Base-by-base conservation (phyloP, 2,113 vertebrate species). In the Limnothrissa miodon region DNA sequence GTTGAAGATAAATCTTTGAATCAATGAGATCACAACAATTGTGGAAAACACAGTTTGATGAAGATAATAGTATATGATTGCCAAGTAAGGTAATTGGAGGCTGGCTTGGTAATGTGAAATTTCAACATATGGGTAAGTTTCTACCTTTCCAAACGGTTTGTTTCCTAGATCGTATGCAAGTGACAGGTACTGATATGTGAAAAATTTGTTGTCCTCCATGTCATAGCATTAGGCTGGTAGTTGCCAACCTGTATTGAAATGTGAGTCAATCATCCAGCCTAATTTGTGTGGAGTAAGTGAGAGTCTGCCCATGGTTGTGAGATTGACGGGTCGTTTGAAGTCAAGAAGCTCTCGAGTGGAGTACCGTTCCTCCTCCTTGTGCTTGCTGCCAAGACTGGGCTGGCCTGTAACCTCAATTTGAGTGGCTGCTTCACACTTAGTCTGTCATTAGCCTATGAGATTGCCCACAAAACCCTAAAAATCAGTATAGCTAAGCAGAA, bases 321-420 rank as follows among this genome's bases (percentile, higher is more conserved):
- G 66, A 74, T 74, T 74, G 66, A 5, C 66, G 36, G 66, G 29
- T 74, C 15, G 29, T 74, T 74, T 74, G 66, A 33, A 36, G 66
- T 36, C 66, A 74, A 74, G 33, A 70, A 70, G 85, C 45, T 70
- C 84, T 80, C 80, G 44, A 51, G 19, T 79, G 25, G 45, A 33
- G 29, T 36, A 19, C 45, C 74, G 19, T 6, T 62, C 78, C 82
- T 84, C 78, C 81, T 78, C 66, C 66, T 33, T 33, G 4, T 42
- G 66, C 15, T 74, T 15, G 29, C 25, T 74, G 66, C 33, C 66
- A 74, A 36, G 33, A 36, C 66, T 39, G 29, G 25, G 9, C 62
- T 70, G 62, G 62, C 13, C 33, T 56, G 23, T 10, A 36, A 4
- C 59, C 4, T 74, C 66, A 74, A 2, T 74, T 74, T 74, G 66